These are phyloP conservation scores for Rostratula benghalensis DNA, from an alignment of 2,113 vertebrate genomes.

Conservation along the genomic window DNA sequence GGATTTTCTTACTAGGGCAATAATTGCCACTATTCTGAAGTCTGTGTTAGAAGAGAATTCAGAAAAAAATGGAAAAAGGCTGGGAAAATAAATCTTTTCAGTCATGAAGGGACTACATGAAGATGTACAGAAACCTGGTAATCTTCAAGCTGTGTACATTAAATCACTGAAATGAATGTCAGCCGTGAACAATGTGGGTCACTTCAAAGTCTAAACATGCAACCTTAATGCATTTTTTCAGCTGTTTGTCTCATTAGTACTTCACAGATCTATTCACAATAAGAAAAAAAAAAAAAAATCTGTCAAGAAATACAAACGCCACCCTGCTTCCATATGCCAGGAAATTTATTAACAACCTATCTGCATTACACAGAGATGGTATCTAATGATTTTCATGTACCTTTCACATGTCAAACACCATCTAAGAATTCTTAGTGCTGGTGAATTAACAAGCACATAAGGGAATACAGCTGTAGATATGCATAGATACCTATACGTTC, in stretches of 20 bases:
- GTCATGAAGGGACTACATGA: neutral
- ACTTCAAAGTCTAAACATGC: neutral
- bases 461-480: neutral
- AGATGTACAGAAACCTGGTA: neutral
- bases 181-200: neutral
- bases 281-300: neutral
- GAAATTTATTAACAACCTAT: constrained; percentile 30
- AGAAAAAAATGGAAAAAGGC: neutral
- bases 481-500: neutral
- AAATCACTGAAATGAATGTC: neutral
- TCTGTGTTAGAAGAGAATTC: neutral
- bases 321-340: neutral
- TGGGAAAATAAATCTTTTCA: neutral
- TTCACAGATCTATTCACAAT: neutral
- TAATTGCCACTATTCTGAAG: neutral
- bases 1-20: neutral
- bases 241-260: constrained; percentile 39
- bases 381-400: constrained; percentile 31
- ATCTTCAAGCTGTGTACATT: neutral
- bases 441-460: constrained; percentile 37
- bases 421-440: neutral
- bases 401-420: neutral
- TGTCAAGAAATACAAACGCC: constrained; percentile 7
- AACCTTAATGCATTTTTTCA: constrained; percentile 27
- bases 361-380: neutral